Evolutionary conservation across 2,888 invertebrate species (phyloP).

Genomic region (Polyploca ridens): DNA sequence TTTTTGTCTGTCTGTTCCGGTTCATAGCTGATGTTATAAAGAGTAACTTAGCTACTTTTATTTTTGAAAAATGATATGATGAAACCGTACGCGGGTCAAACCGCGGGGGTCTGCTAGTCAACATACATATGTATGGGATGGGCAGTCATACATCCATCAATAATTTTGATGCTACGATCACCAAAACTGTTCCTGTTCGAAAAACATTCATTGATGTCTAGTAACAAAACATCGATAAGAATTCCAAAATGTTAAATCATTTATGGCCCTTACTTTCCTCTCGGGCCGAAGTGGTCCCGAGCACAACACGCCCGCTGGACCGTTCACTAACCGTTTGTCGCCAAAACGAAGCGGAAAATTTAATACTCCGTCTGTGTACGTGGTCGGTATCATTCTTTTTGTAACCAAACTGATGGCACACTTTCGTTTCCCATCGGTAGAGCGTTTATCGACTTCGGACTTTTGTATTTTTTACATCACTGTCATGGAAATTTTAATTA

Average conservation of each 20-base stretch:
- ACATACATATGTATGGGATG: slow-evolving; percentile 33
- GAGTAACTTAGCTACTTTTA: too few species aligned
- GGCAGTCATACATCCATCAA: slow-evolving; percentile 48
- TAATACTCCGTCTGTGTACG: slow-evolving; percentile 75
- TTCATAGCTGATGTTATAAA: too few species aligned
- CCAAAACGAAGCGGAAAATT: slow-evolving; percentile 79
- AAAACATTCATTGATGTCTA: neutral
- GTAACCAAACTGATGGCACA: slow-evolving; percentile 64
- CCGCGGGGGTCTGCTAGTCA: too few species aligned
- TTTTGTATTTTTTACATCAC: slow-evolving; percentile 48
- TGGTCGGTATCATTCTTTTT: slow-evolving; percentile 74
- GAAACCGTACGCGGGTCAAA: too few species aligned
- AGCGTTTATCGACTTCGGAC: slow-evolving; percentile 44
- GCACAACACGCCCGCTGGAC: slow-evolving; percentile 45
- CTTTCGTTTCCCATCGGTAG: slow-evolving; percentile 68
- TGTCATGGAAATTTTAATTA: slow-evolving; percentile 60
- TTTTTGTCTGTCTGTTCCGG: too few species aligned
- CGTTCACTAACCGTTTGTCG: slow-evolving; percentile 72
- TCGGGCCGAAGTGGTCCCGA: slow-evolving; percentile 7
- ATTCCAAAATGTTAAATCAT: neutral
- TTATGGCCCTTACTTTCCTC: neutral
- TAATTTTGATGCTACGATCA: slow-evolving; percentile 36
- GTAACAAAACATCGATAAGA: neutral
- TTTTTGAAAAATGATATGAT: too few species aligned
- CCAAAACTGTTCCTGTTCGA: slow-evolving; percentile 15